These are phyloP conservation scores for Ascidia mentula DNA, from an alignment of 23 tunicate genomes.

Conservation along the genomic window DNA sequence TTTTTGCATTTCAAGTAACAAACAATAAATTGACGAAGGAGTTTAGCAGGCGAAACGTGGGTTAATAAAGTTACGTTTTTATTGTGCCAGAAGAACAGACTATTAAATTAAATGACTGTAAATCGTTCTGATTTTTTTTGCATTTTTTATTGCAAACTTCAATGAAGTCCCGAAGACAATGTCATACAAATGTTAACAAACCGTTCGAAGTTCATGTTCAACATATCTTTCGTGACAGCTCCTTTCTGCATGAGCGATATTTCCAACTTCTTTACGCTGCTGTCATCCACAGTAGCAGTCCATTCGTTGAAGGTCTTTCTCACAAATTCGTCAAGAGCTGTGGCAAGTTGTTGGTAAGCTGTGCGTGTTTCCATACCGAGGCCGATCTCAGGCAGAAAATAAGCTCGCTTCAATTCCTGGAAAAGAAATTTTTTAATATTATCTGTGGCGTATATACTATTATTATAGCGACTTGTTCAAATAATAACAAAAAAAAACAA, in stretches of 20 bases:
- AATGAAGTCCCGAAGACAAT: too few species aligned
- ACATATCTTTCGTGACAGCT: slow-evolving; percentile 83
- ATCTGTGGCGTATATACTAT: background rate
- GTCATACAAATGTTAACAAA: too few species aligned
- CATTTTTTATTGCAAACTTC: too few species aligned
- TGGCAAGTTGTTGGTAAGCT: slow-evolving; percentile 68
- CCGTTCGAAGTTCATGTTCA: slow-evolving; percentile 92
- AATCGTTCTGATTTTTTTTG: too few species aligned
- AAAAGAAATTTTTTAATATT: background rate
- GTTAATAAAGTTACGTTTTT: too few species aligned
- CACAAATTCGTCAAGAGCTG: slow-evolving; percentile 96
- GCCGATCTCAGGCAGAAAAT: slow-evolving; percentile 83
- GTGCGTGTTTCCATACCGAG: slow-evolving; percentile 81
- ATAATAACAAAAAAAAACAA: background rate
- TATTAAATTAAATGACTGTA: too few species aligned
- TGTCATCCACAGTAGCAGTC: slow-evolving; percentile 86
- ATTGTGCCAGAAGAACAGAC: too few species aligned
- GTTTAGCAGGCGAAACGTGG: too few species aligned
- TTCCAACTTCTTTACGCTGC: slow-evolving; percentile 73
- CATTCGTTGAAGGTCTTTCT: slow-evolving; percentile 95
- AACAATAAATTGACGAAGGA: too few species aligned
- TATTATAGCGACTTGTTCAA: background rate
- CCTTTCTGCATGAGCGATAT: slow-evolving; percentile 90
- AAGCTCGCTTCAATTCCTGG: slow-evolving; percentile 70
- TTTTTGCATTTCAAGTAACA: too few species aligned